phyloP scores from a whole-genome alignment of 2,888 invertebrate species.

The Meliscaeva auricollis region DNA sequence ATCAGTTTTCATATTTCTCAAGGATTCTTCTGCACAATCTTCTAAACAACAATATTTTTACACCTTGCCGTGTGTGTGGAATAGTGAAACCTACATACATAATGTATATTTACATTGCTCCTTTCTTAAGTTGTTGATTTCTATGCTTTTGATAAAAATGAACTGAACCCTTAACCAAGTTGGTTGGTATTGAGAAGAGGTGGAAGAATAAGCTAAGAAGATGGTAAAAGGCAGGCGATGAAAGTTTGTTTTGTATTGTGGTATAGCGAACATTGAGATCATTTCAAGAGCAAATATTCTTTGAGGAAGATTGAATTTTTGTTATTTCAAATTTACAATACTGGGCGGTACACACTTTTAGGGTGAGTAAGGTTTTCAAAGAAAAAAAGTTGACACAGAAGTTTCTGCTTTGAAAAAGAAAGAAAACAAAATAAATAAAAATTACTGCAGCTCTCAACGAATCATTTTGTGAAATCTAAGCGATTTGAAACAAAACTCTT shows the following conservation, averaged over 20 bases:
- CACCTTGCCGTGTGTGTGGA: slow-evolving; percentile 56
- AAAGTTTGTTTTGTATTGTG: slow-evolving; percentile 53
- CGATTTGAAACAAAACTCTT: no score
- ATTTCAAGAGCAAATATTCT: slow-evolving; percentile 67
- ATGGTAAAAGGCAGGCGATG: background rate
- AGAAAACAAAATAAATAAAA: no score
- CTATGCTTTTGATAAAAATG: slow-evolving; percentile 14
- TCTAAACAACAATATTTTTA: slow-evolving; percentile 62
- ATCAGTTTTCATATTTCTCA: background rate
- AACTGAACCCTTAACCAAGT: slow-evolving; percentile 39
- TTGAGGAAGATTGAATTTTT: slow-evolving; percentile 63
- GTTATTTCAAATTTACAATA: background rate
- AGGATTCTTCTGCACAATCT: slow-evolving; percentile 23
- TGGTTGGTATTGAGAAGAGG: slow-evolving; percentile 6
- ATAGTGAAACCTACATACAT: slow-evolving; percentile 15
- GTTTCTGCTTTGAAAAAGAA: no score
- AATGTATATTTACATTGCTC: background rate
- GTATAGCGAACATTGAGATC: slow-evolving; percentile 60
- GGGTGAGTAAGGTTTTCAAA: background rate
- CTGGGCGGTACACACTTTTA: background rate
- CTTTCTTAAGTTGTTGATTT: slow-evolving; percentile 38
- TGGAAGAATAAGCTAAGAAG: background rate
- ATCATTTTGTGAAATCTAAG: no score
- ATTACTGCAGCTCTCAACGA: no score
- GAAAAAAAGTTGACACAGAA: background rate